These are phyloP conservation scores for Euglossa dilemma DNA, from an alignment of 1,140 invertebrate species.

Conservation along the genomic window DNA sequence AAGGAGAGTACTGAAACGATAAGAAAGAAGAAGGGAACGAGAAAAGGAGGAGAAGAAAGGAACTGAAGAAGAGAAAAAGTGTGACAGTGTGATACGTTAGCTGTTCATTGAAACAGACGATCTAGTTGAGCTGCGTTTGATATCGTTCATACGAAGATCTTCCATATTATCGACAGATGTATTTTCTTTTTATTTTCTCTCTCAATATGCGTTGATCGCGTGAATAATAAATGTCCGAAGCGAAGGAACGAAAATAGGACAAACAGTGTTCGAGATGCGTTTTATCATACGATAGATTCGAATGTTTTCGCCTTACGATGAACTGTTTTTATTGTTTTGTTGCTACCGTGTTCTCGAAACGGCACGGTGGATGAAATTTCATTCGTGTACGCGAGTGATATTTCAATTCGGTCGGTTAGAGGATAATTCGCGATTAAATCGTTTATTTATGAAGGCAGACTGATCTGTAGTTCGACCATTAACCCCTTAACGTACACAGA, in stretches of 20 bases:
- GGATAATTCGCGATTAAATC: background rate
- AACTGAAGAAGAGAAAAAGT: background rate
- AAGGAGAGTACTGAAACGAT: background rate
- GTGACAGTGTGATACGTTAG: slow-evolving; percentile 46
- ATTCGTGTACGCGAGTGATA: background rate
- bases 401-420: background rate
- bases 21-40: background rate
- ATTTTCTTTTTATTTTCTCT: background rate
- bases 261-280: background rate
- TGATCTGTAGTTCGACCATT: background rate
- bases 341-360: background rate
- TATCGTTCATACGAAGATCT: slow-evolving; percentile 15
- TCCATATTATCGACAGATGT: background rate
- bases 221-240: background rate
- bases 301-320: background rate
- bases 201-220: slow-evolving; percentile 19
- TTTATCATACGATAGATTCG: background rate
- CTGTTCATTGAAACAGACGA: background rate
- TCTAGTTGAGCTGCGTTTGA: background rate
- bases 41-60: background rate
- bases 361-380: background rate
- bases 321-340: slow-evolving; percentile 11
- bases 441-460: slow-evolving; percentile 16
- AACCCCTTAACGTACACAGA: background rate
- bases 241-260: background rate